Evolutionary conservation across 2,888 invertebrate genomes (phyloP).

Genomic region (Petrolisthes manimaculis): DNA sequence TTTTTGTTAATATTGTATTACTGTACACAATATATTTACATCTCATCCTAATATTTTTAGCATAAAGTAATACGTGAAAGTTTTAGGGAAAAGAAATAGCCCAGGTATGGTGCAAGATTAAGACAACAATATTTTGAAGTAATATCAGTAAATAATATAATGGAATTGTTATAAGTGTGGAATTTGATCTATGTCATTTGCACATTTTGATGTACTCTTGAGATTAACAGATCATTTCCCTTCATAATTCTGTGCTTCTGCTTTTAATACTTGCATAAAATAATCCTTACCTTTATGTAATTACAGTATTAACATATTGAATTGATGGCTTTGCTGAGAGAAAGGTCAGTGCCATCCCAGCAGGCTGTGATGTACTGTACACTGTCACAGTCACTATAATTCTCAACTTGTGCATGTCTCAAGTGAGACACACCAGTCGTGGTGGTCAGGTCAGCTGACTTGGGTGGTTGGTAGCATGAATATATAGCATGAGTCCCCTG

Average conservation of each 20-base stretch:
- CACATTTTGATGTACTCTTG: too few species aligned
- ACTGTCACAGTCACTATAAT: neutral
- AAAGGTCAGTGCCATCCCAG: neutral
- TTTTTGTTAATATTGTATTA: too few species aligned
- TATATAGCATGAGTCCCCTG: conserved; percentile 52
- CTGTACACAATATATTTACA: too few species aligned
- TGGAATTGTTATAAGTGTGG: too few species aligned
- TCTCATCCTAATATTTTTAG: too few species aligned
- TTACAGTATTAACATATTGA: neutral
- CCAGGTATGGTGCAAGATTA: too few species aligned
- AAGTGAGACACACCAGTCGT: conserved; percentile 14
- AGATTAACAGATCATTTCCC: neutral
- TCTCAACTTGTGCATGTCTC: conserved; percentile 16
- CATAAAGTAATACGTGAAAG: too few species aligned
- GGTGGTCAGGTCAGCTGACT: conserved; percentile 54
- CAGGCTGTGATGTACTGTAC: neutral
- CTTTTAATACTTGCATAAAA: neutral
- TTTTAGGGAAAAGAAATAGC: too few species aligned
- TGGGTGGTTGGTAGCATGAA: conserved; percentile 58
- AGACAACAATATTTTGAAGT: too few species aligned
- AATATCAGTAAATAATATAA: too few species aligned
- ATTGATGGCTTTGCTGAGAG: neutral
- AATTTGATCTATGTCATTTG: too few species aligned
- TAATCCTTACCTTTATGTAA: too few species aligned
- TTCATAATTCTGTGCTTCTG: neutral